phyloP scores from a whole-genome alignment of 2,888 invertebrate species.

The Octonoba sinensis region DNA sequence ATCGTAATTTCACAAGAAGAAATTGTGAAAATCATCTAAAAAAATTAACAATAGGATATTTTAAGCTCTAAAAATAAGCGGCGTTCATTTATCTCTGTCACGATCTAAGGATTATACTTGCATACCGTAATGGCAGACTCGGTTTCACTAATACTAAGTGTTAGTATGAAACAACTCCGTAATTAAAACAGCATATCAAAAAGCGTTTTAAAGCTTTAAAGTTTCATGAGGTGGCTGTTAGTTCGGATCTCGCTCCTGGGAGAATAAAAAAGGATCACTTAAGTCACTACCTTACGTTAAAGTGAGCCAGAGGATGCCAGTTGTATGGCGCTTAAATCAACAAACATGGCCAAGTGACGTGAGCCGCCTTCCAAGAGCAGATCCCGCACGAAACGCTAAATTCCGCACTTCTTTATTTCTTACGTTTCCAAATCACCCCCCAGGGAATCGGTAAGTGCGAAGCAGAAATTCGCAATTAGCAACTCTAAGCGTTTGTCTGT shows the following conservation, averaged over 20 bases:
- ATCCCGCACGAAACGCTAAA: constrained; percentile 51
- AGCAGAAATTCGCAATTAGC: constrained; percentile 64
- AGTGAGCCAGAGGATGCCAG: constrained; percentile 30
- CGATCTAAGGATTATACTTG: no score
- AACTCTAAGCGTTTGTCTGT: constrained; percentile 56
- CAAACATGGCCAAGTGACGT: constrained; percentile 44
- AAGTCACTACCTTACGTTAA: constrained; percentile 54
- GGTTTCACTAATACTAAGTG: no score
- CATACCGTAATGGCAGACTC: no score
- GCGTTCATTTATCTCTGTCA: no score
- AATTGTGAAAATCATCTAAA: no score
- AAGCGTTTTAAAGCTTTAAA: constrained; percentile 46
- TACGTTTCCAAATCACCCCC: constrained; percentile 59
- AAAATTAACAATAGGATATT: no score
- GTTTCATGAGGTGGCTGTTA: constrained; percentile 39
- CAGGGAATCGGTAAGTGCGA: constrained; percentile 56
- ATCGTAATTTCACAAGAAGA: no score
- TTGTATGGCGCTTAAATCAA: constrained; percentile 39
- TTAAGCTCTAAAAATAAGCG: no score
- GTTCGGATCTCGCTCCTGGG: constrained; percentile 26
- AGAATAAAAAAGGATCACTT: constrained; percentile 54
- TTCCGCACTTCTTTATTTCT: constrained; percentile 59
- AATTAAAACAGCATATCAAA: constrained; percentile 61
- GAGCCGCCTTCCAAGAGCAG: constrained; percentile 32
- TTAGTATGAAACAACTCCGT: neutral